These are phyloP conservation scores for Piaya cayana DNA, from an alignment of 2,113 vertebrate genomes.

Conservation along the genomic window DNA sequence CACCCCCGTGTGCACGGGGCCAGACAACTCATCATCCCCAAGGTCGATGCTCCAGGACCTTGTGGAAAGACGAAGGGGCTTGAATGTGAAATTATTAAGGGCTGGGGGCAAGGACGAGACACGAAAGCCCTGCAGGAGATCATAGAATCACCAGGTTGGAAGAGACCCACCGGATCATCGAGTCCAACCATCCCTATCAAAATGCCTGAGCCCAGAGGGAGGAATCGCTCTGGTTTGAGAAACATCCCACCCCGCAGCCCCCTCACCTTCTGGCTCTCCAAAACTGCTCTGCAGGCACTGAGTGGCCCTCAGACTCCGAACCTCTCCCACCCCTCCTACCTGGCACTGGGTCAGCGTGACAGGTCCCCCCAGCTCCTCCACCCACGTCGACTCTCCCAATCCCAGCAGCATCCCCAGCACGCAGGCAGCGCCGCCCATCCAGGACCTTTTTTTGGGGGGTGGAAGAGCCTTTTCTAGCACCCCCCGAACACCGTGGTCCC, in stretches of 20 bases:
- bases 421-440: not conserved
- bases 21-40: too few relatives aligned
- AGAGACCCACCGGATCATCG: too few relatives aligned
- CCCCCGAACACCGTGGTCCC: accelerated
- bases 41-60: not conserved
- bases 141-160: too few relatives aligned
- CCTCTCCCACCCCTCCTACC: not conserved
- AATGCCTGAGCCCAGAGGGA: not conserved
- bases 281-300: not conserved
- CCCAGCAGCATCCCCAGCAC: not conserved
- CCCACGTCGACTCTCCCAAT: not conserved
- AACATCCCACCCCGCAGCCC: not conserved
- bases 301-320: not conserved
- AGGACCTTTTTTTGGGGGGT: not conserved
- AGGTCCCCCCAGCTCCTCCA: not conserved
- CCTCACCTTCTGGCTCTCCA: accelerated
- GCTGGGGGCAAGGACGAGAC: accelerated
- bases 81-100: not conserved
- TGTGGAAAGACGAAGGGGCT: not conserved
- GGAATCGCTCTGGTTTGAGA: not conserved
- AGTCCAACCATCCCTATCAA: too few relatives aligned
- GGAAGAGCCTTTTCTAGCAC: not conserved
- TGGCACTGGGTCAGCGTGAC: too few relatives aligned
- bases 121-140: not conserved
- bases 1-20: not conserved